Percentiles rank a stretch among this genome's conserved stretches.
Evolutionary conservation across 2,797 vertebrate genomes (phyloP).

Genomic region (Ataeniobius toweri): DNA sequence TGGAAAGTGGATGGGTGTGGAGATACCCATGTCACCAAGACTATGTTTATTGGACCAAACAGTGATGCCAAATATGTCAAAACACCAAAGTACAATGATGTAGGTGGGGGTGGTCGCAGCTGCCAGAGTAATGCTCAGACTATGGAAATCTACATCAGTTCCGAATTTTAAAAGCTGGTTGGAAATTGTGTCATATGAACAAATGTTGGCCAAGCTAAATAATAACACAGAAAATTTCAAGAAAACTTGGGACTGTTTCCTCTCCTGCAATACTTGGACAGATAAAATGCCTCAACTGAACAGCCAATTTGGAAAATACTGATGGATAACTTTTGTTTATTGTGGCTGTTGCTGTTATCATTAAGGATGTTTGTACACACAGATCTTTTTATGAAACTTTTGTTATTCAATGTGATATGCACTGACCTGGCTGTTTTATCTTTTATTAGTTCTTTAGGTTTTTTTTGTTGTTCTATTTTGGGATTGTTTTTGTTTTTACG

Average conservation of each 20-base stretch:
- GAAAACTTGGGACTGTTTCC: neutral
- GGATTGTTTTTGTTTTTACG: too few relatives aligned
- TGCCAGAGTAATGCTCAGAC: too few relatives aligned
- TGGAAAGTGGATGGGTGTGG: neutral
- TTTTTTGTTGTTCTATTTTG: too few relatives aligned
- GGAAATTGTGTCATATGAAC: neutral
- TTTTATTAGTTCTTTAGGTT: too few relatives aligned
- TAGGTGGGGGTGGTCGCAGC: neutral
- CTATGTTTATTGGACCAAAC: neutral
- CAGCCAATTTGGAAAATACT: too few relatives aligned
- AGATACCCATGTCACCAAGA: neutral
- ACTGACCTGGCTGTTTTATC: too few relatives aligned
- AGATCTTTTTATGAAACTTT: too few relatives aligned
- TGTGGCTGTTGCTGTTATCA: too few relatives aligned
- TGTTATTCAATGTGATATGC: too few relatives aligned
- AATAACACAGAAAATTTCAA: rapidly evolving
- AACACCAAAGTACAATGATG: neutral
- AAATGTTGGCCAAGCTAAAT: neutral
- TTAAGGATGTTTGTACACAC: too few relatives aligned
- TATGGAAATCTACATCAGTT: neutral
- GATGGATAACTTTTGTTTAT: too few relatives aligned
- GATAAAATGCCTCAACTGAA: too few relatives aligned
- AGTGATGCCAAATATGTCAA: neutral
- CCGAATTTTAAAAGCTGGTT: neutral
- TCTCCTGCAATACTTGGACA: neutral